Percentiles rank a stretch among this genome's conserved stretches.
Evolutionary conservation across 2,797 vertebrate genomes (phyloP).

Genomic region (Cynodonichthys magdalenae): DNA sequence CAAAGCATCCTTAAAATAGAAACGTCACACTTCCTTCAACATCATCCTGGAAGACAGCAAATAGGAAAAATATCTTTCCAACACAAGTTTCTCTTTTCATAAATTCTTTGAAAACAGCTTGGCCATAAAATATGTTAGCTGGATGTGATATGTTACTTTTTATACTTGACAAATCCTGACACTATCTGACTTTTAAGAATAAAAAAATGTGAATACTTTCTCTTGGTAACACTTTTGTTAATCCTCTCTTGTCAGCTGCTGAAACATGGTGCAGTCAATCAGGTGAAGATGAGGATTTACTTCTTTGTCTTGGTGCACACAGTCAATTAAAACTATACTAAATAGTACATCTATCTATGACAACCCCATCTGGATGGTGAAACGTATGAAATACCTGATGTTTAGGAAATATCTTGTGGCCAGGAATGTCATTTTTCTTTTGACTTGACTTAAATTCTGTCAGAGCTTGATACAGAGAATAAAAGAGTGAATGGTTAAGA

Average conservation of each 20-base stretch:
- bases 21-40: background rate
- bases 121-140: no score
- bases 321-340: no score
- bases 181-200: no score
- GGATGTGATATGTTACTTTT: no score
- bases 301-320: no score
- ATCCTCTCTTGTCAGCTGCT: no score
- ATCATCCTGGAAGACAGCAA: background rate
- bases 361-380: background rate
- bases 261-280: no score
- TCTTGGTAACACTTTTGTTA: no score
- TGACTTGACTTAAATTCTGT: background rate
- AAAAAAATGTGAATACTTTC: no score
- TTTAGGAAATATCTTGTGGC: background rate
- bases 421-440: background rate
- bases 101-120: background rate
- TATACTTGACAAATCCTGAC: no score
- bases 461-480: background rate
- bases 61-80: background rate
- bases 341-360: no score
- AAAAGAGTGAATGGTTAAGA: background rate
- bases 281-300: no score
- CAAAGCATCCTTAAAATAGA: background rate
- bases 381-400: background rate
- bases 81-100: background rate